Evolutionary conservation across 2,113 vertebrate genomes (phyloP).

Genomic region (Salvelinus fontinalis): DNA sequence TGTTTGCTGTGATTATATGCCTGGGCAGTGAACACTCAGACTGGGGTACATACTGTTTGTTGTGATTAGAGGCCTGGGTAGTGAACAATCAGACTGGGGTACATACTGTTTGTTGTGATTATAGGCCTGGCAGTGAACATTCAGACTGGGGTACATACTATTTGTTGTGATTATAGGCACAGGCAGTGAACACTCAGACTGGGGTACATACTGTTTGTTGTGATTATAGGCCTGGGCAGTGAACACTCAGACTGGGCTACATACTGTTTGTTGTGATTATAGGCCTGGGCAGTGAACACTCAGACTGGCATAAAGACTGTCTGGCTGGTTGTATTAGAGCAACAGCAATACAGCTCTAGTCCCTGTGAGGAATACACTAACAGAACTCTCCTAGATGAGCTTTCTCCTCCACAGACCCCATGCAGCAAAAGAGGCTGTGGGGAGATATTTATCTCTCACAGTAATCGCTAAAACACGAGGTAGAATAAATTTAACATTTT

Average conservation of each 20-base stretch:
- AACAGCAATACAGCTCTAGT: constrained; percentile 23
- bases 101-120: constrained; percentile 27
- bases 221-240: constrained; percentile 9
- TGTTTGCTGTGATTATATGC: constrained; percentile 26
- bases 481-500: constrained; percentile 42
- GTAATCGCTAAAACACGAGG: constrained; percentile 52
- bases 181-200: background rate
- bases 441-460: constrained; percentile 38
- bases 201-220: constrained; percentile 9
- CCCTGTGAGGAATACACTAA: constrained; percentile 25
- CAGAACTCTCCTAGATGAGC: constrained; percentile 42
- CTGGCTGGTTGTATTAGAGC: constrained; percentile 17
- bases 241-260: constrained; percentile 4
- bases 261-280: constrained; percentile 27
- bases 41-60: constrained; percentile 8
- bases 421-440: constrained; percentile 35
- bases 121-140: background rate
- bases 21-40: background rate
- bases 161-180: constrained; percentile 21
- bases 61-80: constrained; percentile 8
- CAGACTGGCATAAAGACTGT: constrained; percentile 14
- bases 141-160: background rate
- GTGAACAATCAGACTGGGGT: background rate
- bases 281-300: background rate
- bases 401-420: constrained; percentile 37